Evolutionary conservation across 2,888 invertebrate genomes (phyloP).

Genomic region (Eristalinus sepulchralis): DNA sequence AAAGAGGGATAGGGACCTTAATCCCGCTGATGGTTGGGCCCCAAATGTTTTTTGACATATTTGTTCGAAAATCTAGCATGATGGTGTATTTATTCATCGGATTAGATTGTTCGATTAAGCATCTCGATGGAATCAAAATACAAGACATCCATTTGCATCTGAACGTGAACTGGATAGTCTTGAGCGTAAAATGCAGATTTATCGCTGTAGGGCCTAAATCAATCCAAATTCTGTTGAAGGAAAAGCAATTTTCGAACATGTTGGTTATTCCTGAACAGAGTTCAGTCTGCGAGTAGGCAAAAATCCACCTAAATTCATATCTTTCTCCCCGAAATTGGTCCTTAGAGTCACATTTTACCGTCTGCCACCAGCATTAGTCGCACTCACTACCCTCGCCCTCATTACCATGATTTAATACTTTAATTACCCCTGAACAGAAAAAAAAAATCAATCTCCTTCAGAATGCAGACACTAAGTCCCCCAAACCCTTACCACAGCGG

Average conservation of each 20-base stretch:
- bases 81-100: slow-evolving; percentile 68
- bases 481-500: slow-evolving; percentile 25
- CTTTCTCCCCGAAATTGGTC: background rate
- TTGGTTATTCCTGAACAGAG: too few relatives aligned
- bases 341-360: slow-evolving; percentile 27
- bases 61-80: slow-evolving; percentile 58
- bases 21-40: slow-evolving; percentile 48
- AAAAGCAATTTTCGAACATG: too few relatives aligned
- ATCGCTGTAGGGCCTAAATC: too few relatives aligned
- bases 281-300: too few relatives aligned
- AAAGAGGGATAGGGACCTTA: slow-evolving; percentile 41
- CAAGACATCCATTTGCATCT: background rate
- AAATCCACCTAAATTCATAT: too few relatives aligned
- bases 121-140: slow-evolving; percentile 58
- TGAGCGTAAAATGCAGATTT: too few relatives aligned
- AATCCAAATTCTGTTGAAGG: too few relatives aligned
- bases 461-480: slow-evolving; percentile 66
- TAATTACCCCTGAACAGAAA: slow-evolving; percentile 68
- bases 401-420: slow-evolving; percentile 71
- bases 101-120: slow-evolving; percentile 45
- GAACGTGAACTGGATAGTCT: too few relatives aligned
- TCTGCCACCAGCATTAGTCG: slow-evolving; percentile 10
- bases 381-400: slow-evolving; percentile 14
- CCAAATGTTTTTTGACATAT: slow-evolving; percentile 63
- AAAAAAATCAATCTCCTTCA: slow-evolving; percentile 67